phyloP scores from a whole-genome alignment of 92 coral and sea anemone genomes.

The Paragorgia papillata region DNA sequence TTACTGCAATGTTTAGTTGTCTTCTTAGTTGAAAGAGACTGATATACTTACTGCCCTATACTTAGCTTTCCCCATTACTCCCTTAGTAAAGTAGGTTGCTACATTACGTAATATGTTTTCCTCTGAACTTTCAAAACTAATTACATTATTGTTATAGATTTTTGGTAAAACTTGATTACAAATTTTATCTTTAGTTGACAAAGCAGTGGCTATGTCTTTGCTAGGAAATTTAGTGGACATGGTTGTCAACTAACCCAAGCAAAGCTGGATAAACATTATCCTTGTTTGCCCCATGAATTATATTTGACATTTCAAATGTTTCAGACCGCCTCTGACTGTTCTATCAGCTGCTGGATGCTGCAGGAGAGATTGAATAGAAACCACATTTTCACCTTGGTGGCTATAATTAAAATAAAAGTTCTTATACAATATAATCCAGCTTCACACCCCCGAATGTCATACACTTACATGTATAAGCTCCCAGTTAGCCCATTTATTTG shows the following conservation, averaged over 20 bases:
- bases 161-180: constrained; percentile 40
- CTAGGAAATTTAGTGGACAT: neutral
- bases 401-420: too few relatives aligned
- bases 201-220: neutral
- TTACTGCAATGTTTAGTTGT: neutral
- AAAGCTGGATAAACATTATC: constrained; percentile 28
- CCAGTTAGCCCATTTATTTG: too few relatives aligned
- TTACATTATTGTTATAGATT: constrained; percentile 26
- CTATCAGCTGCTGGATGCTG: too few relatives aligned
- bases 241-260: constrained; percentile 20
- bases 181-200: neutral
- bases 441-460: too few relatives aligned
- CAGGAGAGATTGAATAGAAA: too few relatives aligned
- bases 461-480: too few relatives aligned
- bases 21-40: neutral
- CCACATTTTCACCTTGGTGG: too few relatives aligned
- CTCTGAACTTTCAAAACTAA: constrained; percentile 36
- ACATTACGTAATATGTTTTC: constrained; percentile 48
- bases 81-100: constrained; percentile 42
- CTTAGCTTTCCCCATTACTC: constrained; percentile 53
- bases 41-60: constrained; percentile 34
- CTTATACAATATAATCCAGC: too few relatives aligned
- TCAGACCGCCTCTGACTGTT: constrained; percentile 47
- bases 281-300: constrained; percentile 33
- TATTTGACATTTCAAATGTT: constrained; percentile 37